Evolutionary conservation across 2,797 vertebrate species (phyloP), one percentile per base, ranked within the genome.

Genomic region (Danio tinwini): DNA sequence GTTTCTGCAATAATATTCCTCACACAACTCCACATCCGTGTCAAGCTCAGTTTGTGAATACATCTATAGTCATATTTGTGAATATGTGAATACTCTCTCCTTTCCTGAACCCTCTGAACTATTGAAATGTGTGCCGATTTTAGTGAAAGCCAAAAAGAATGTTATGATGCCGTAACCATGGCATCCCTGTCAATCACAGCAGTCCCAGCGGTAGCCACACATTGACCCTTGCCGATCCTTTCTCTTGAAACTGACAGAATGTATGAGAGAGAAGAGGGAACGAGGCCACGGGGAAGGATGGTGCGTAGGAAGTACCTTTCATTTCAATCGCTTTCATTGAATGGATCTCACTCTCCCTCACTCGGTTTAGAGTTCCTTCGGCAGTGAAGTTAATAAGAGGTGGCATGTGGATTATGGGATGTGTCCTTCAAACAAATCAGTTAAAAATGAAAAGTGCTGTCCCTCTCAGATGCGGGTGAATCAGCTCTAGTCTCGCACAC

Each of bases 371-470:
- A 42, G 53, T 44, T 68, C 19, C 19, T 68, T 76, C 62, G 47
- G 40, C 7, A 0, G 64, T 49, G 61, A 73, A 63, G 45, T 59
- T 82, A 59, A 82, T 80, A 67, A 65, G 76, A 81, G 72, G 76
- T 76, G 76, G 55, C 76, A 82, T 65, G 75, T 58, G 68, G 55
- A 83, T 76, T 74, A 50, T 52, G 61, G 56, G 44, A 80, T 76
- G 72, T 76, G 49, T 83, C 49, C 75, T 76, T 85, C 19, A 76
- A 75, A 50, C 37, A 75, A 75, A 69, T 61, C 7, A 2, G 65
- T 76, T 73, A 79, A 80, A 83, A 82, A 77, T 82, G 68, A 61
- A 83, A 74, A 65, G 75, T 13, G 52, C 19, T 47, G 70, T 21
- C 19, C 19, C 14, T n/a, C 50, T 69, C 65, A 76, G 50, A 65